These are phyloP conservation scores for Listronotus oregonensis DNA, from an alignment of 1,140 invertebrate species.

Conservation along the genomic window DNA sequence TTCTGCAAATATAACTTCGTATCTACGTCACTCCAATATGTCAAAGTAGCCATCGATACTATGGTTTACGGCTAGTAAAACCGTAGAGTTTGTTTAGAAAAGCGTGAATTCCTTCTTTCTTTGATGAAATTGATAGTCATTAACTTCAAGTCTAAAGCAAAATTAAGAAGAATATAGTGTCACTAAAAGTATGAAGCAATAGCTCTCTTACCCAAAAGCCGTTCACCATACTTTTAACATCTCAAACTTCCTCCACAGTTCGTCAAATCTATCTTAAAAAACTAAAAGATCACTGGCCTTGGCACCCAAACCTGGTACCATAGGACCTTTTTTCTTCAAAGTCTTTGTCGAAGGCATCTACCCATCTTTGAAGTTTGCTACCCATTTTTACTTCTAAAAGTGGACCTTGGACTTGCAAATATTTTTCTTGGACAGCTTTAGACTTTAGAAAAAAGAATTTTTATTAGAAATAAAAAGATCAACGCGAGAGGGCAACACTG, in stretches of 20 bases:
- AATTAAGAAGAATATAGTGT: not conserved
- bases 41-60: slow-evolving; percentile 85
- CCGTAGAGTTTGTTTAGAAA: slow-evolving; percentile 82
- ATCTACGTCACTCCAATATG: slow-evolving; percentile 77
- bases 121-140: slow-evolving; percentile 75
- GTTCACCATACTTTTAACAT: slow-evolving; percentile 82
- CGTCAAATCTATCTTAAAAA: slow-evolving; percentile 69
- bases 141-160: slow-evolving; percentile 63
- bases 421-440: slow-evolving; percentile 69
- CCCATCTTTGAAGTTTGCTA: slow-evolving; percentile 71
- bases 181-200: not conserved
- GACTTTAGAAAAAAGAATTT: no score
- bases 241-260: slow-evolving; percentile 76
- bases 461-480: no score
- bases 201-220: slow-evolving; percentile 70
- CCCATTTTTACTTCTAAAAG: slow-evolving; percentile 73
- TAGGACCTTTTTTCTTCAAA: slow-evolving; percentile 79
- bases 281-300: slow-evolving; percentile 74
- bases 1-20: slow-evolving; percentile 82
- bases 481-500: no score
- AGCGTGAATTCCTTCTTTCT: slow-evolving; percentile 83
- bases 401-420: slow-evolving; percentile 77
- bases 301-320: slow-evolving; percentile 79
- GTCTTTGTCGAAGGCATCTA: slow-evolving; percentile 73
- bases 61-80: slow-evolving; percentile 81